Base-by-base conservation (phyloP, 2,113 vertebrate genomes). In the Zosterops borbonicus region DNA sequence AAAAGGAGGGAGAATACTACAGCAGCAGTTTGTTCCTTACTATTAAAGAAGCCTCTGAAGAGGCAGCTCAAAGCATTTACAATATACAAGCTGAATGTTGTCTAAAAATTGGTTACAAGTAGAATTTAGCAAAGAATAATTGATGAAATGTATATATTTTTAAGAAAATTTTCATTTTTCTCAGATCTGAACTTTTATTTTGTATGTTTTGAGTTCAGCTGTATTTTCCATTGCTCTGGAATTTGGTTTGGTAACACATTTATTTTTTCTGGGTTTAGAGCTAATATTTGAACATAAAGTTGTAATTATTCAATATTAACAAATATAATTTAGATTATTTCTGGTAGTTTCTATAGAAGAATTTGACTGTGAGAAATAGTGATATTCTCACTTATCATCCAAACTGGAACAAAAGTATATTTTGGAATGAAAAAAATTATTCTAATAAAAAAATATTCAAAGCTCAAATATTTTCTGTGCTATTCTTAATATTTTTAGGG, bases 11-110 rank as follows among this genome's bases (percentile, higher is more conserved):
- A 87, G 68, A 95, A 86, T 79, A 33, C 18, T 79, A 11, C 31
- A 86, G 87, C 60, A 33, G 50, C 19, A 81, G 75, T 87, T 94
- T 89, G 18, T 23, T 31, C 14, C 37, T 74, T 35, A 9, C 29
- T 89, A 4, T 87, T 83, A 79, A 87, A 76, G 47, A 80, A 55
- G 60, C 24, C 60, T 49, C 70, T 84, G 81, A 96, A 73, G 83
- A 83, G 52, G 28, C 17, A 95, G 25, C n/a, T 84, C 39, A 92
- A 83, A 44, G 7, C 14, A 56, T 50, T 49, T 47, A 58, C 25
- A 88, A 18, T 37, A 64, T 46, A 50, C 11, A 83, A 41, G 15
- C 29, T 42, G 37, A 95, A 81, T 77, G 58, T 79, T 77, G 35
- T 12, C 41, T 35, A 68, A 94, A 83, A 95, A 41, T 63, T 11